Evolutionary conservation across 2,113 vertebrate genomes (phyloP), one percentile per base, ranked within the genome.

Genomic region (Tautogolabrus adspersus): DNA sequence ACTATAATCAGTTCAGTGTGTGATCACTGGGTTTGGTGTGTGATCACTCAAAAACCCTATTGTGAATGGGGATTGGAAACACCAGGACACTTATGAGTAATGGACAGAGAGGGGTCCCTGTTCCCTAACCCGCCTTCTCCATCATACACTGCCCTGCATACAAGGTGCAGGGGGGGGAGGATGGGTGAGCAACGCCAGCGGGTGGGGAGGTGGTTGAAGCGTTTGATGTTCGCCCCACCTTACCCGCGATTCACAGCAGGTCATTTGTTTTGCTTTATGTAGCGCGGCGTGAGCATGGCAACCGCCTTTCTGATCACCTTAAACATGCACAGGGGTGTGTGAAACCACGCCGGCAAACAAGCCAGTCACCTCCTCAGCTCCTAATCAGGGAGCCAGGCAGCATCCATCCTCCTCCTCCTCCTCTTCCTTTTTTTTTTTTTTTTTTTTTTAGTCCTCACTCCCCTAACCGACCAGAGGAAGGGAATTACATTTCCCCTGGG

Each of bases 401-500:
- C 69, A 46, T 70, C 68, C 58, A 73, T 34, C 58, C 72, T 69
- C 68, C 71, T 54, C 72, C 72, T 70, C 62, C 57, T 66, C 57
- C 10, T n/a, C n/a, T n/a, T n/a, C n/a, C n/a, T n/a, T n/a, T n/a
- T n/a, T n/a, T 40, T n/a, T 49, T 65, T 57, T 23, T 60, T 64
- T 54, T 9, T 34, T n/a, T 49, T 67, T 57, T 34, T 56, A 67
- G 61, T 81, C 68, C 79, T 62, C 69, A 57, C 65, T 85, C 75
- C 64, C 52, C 68, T 59, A 71, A 77, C 76, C 68, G 62, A 79
- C 82, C 68, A 16, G 52, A 85, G 82, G 70, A 87, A 84, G 70
- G 88, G 90, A 91, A 93, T 92, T 93, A 91, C 91, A 91, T 89
- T 89, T 85, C 82, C 86, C 89, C 81, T 37, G 79, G 79, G 91